phyloP scores from a whole-genome alignment of 2,888 invertebrate genomes.

The Drosophila engyochracea region DNA sequence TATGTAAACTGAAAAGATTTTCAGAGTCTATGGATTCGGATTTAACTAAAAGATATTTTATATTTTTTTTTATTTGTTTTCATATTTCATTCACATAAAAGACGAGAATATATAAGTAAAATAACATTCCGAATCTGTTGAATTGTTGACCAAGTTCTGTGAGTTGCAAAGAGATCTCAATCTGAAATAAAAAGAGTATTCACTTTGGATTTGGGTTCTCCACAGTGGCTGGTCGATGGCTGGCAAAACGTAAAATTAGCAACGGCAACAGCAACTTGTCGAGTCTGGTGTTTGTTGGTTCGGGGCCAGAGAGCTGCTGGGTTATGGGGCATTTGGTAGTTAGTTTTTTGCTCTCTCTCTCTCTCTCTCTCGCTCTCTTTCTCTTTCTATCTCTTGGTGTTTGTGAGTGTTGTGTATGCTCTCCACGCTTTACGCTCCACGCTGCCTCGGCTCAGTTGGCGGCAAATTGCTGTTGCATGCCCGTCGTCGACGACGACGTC shows the following conservation, averaged over 20 bases:
- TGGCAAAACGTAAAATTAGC: slow-evolving; percentile 27
- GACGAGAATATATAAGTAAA: background rate
- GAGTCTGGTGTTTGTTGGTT: slow-evolving; percentile 5
- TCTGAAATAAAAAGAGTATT: background rate
- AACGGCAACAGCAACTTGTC: slow-evolving; percentile 33
- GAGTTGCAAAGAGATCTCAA: background rate
- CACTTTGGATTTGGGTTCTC: background rate
- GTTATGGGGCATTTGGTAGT: slow-evolving; percentile 36
- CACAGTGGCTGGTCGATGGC: background rate
- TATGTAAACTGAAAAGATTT: background rate
- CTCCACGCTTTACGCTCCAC: slow-evolving; percentile 54
- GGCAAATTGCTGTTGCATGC: slow-evolving; percentile 79
- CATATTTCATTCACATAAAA: background rate
- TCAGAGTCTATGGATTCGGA: background rate
- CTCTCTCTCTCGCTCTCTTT: slow-evolving; percentile 8
- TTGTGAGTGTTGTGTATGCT: slow-evolving; percentile 24
- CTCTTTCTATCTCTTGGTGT: background rate
- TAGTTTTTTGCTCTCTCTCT: slow-evolving; percentile 28
- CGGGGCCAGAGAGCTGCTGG: slow-evolving; percentile 6
- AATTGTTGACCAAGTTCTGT: background rate
- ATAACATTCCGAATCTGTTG: background rate
- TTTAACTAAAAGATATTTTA: background rate
- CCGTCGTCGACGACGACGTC: slow-evolving; percentile 45
- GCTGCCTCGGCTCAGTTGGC: slow-evolving; percentile 70
- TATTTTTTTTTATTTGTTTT: background rate